Evolutionary conservation across 2,797 vertebrate genomes (phyloP).

Genomic region (Neosilurus hyrtlii): DNA sequence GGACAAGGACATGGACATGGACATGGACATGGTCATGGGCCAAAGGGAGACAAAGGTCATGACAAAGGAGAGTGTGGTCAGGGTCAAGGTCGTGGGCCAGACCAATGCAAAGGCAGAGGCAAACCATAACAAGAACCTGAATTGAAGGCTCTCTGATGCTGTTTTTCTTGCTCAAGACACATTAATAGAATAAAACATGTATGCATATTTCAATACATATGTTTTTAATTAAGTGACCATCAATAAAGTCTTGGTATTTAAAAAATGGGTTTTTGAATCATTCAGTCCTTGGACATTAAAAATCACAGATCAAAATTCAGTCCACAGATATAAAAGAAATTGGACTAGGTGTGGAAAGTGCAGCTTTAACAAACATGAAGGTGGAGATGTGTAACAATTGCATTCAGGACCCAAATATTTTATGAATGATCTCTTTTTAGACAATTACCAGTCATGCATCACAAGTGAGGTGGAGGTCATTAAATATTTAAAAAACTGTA

Average conservation of each 20-base stretch:
- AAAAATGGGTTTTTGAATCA: not conserved
- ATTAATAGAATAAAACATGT: conserved; percentile 15
- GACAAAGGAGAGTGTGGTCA: not conserved
- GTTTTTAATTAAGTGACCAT: not conserved
- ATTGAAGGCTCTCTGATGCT: not conserved
- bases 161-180: not conserved
- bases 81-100: not conserved
- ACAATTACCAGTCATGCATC: not conserved
- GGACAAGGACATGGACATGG: not conserved
- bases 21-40: not conserved
- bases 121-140: conserved; percentile 11
- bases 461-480: not conserved
- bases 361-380: too few relatives aligned
- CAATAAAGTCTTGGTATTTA: not conserved
- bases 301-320: not conserved
- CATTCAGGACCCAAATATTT: not conserved
- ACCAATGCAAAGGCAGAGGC: not conserved
- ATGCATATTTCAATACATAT: not conserved
- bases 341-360: not conserved
- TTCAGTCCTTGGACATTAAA: not conserved
- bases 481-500: too few relatives aligned
- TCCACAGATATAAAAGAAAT: not conserved
- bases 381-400: not conserved
- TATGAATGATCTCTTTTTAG: not conserved
- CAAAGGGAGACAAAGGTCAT: too few relatives aligned